Base-by-base conservation (phyloP, 2,797 vertebrate genomes). In the Macropus fuliginosus region DNA sequence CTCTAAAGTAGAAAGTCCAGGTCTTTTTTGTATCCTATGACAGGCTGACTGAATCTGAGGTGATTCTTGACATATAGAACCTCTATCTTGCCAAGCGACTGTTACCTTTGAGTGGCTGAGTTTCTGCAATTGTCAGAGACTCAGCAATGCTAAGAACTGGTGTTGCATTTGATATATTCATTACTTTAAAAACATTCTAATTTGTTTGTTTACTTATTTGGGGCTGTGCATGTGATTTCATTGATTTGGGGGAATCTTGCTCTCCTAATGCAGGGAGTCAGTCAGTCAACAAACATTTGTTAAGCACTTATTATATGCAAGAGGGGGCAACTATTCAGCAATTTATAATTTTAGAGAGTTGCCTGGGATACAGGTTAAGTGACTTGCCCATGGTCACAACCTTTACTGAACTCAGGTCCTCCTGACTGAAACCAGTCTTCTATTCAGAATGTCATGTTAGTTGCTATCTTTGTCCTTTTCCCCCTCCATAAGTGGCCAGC, bases 1-100 rank as follows among this genome's bases (percentile, higher is more conserved):
- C 21, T 54, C 31, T 29, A 57, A 94, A 74, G n/a, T 40, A 40
- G 50, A 31, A 94, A 55, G 91, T 91, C 34, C 87, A 96, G 56
- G 55, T 62, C 55, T 10, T 54, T n/a, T 40, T 21, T 40, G 29
- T 5, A 1, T 10, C 52, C 46, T 9, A 46, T 90, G 34, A 54
- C 50, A 52, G 46, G 46, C 52, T 66, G n/a, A 55, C 21, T 57
- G 34, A 57, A 28, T 90, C 56, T 6, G 18, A 27, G 6, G 54
- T 90, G n/a, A 96, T 34, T 57, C 5, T 55, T 56, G 90, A 11
- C 6, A 55, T 55, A 56, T 29, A n/a, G 81, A 91, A 66, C 11
- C 54, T 90, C 34, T 14, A n/a, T n/a, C 62, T 66, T 1, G 16
- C 34, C 91, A 50, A 57, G 81, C 90, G 54, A 56, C 18, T 40